Evolutionary conservation across 2,888 invertebrate genomes (phyloP), one percentile per base, ranked within the genome.

Genomic region (Pseudococcus jackbeardsleyi): DNA sequence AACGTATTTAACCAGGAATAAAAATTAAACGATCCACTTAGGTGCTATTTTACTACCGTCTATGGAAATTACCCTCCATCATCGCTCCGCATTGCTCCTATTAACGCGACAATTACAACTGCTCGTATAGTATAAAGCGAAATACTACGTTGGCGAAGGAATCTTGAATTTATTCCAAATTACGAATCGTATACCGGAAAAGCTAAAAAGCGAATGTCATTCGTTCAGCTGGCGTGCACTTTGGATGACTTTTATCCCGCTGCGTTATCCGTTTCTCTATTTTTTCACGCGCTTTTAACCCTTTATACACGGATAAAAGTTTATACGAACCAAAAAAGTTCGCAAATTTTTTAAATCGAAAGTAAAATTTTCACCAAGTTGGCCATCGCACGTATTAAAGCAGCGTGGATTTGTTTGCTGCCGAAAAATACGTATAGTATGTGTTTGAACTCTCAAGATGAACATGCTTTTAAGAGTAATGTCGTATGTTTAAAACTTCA

Each of bases 401-500:
- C 50, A 50, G 50, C 8, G 54, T 68, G 9, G 68, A 68, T 68
- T 68, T 68, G 26, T 26, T 68, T 4, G 22, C 11, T 11, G 22
- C 22, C 8, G n/a, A 17, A 15, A n/a, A 64, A 64, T 5, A 19
- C 15, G n/a, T 68, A 22, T 12, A 8, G 54, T 54, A 54, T 68
- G 15, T 26, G 11, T 68, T 22, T 11, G 8, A 68, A 68, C 26
- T 68, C 26, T 11, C 26, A 8, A 68, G 26, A 68, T 68, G 68
- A 26, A 68, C 9, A 68, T 26, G 68, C 68, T 68, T 68, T 26
- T 68, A 68, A 68, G 64, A 64, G 46, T 54, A 39, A 64, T 39
- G 82, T 39, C 64, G 64, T 86, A 39, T 59, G 64, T 86, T 86
- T 64, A 86, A 86, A 86, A 86, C 59, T 64, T 85, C 64, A 39